Percentiles rank a stretch among this genome's conserved stretches.
Evolutionary conservation across 1,140 invertebrate species (phyloP).

Genomic region (Cyphomyrmex costatus): DNA sequence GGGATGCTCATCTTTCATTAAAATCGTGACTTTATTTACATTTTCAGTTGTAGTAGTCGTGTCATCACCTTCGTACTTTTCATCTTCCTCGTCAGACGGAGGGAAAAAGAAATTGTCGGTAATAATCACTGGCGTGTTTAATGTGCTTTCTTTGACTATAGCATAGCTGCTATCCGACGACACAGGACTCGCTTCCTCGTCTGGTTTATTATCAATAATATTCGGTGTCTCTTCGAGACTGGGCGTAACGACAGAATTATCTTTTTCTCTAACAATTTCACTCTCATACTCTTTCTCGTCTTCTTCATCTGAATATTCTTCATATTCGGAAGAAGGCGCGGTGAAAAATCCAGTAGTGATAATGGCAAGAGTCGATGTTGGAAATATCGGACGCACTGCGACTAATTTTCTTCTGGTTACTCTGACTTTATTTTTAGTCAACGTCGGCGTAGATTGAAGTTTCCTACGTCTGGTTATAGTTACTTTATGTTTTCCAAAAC

Average conservation of each 20-base stretch:
- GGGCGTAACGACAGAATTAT: slow-evolving; percentile 55
- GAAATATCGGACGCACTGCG: slow-evolving; percentile 80
- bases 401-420: slow-evolving; percentile 84
- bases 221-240: slow-evolving; percentile 77
- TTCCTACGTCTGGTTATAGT: slow-evolving; percentile 84
- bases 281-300: slow-evolving; percentile 34
- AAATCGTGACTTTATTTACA: slow-evolving; percentile 45
- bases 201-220: slow-evolving; percentile 74
- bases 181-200: slow-evolving; percentile 32
- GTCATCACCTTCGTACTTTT: slow-evolving; percentile 72
- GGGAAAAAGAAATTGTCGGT: slow-evolving; percentile 85
- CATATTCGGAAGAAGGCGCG: slow-evolving; percentile 73
- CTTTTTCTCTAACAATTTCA: background rate
- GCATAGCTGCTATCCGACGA: slow-evolving; percentile 18
- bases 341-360: slow-evolving; percentile 85
- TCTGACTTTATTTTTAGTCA: slow-evolving; percentile 71
- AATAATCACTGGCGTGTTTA: slow-evolving; percentile 82
- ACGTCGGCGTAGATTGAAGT: slow-evolving; percentile 74
- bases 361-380: slow-evolving; percentile 81
- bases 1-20: slow-evolving; percentile 10
- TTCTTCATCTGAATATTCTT: slow-evolving; percentile 73
- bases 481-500: slow-evolving; percentile 79
- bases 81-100: slow-evolving; percentile 69
- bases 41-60: slow-evolving; percentile 56
- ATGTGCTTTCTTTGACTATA: slow-evolving; percentile 52